These are phyloP conservation scores for Melinaea menophilus DNA, from an alignment of 2,888 invertebrate genomes.

Conservation along the genomic window DNA sequence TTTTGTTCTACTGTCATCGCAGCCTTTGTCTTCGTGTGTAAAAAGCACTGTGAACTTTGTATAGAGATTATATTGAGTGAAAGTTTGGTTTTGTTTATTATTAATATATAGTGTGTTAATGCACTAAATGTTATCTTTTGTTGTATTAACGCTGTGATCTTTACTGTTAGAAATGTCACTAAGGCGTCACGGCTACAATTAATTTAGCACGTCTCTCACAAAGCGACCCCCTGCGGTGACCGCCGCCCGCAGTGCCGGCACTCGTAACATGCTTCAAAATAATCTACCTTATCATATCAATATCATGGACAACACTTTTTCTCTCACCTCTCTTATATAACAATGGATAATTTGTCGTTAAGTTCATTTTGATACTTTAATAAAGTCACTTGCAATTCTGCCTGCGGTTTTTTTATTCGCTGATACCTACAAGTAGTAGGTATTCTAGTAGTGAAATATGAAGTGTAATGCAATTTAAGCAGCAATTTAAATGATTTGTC, in stretches of 20 bases:
- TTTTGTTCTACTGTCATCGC: conserved; percentile 66
- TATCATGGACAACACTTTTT: conserved; percentile 40
- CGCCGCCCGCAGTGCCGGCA: conserved; percentile 53
- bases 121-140: background rate
- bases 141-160: conserved; percentile 4
- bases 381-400: too few relatives aligned
- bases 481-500: too few relatives aligned
- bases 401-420: too few relatives aligned
- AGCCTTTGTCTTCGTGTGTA: conserved; percentile 11
- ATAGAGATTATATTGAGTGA: too few relatives aligned
- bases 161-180: conserved; percentile 44
- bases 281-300: conserved; percentile 51
- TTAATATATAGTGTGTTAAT: too few relatives aligned
- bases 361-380: too few relatives aligned
- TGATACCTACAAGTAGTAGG: too few relatives aligned
- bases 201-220: conserved; percentile 36
- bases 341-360: conserved; percentile 43
- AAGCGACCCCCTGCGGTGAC: conserved; percentile 41
- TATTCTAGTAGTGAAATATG: too few relatives aligned
- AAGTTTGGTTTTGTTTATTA: too few relatives aligned
- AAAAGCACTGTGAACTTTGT: background rate
- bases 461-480: too few relatives aligned
- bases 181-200: conserved; percentile 33
- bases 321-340: conserved; percentile 35
- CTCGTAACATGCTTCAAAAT: conserved; percentile 56